phyloP scores from a whole-genome alignment of 1,140 invertebrate species.

The Spodoptera frugiperda region DNA sequence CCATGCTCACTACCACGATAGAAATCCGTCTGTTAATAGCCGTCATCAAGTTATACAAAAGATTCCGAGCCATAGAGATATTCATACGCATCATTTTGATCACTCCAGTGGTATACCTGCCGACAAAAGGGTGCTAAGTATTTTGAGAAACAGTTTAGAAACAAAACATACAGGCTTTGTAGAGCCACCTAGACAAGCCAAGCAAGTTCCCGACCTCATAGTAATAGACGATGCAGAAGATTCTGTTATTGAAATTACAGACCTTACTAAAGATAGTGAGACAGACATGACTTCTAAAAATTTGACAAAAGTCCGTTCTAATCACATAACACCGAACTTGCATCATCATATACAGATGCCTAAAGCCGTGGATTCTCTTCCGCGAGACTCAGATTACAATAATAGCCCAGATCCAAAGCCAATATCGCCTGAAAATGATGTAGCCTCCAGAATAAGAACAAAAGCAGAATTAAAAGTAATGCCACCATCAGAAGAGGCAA shows the following conservation, averaged over 20 bases:
- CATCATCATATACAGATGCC: constrained; percentile 89
- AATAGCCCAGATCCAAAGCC: constrained; percentile 68
- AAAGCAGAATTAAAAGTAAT: constrained; percentile 92
- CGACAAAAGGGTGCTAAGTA: constrained; percentile 89
- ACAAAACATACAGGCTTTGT: constrained; percentile 87
- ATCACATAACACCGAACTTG: constrained; percentile 84
- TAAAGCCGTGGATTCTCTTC: constrained; percentile 87
- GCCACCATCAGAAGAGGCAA: constrained; percentile 75
- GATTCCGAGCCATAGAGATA: constrained; percentile 74
- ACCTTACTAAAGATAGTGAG: constrained; percentile 77
- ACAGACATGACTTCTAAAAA: constrained; percentile 57
- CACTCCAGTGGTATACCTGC: constrained; percentile 81
- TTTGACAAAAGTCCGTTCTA: constrained; percentile 83
- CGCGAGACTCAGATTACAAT: constrained; percentile 70
- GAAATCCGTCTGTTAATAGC: constrained; percentile 78
- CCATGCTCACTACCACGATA: constrained; percentile 73
- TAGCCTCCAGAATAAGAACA: constrained; percentile 92
- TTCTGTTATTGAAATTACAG: constrained; percentile 80
- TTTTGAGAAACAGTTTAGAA: constrained; percentile 90
- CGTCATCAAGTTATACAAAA: constrained; percentile 81
- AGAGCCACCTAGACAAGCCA: constrained; percentile 82
- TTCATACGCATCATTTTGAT: constrained; percentile 68
- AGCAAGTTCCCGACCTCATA: constrained; percentile 78
- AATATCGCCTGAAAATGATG: constrained; percentile 77
- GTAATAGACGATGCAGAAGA: constrained; percentile 83